phyloP scores from a whole-genome alignment of 2,113 vertebrate genomes.

The Eonycteris spelaea region DNA sequence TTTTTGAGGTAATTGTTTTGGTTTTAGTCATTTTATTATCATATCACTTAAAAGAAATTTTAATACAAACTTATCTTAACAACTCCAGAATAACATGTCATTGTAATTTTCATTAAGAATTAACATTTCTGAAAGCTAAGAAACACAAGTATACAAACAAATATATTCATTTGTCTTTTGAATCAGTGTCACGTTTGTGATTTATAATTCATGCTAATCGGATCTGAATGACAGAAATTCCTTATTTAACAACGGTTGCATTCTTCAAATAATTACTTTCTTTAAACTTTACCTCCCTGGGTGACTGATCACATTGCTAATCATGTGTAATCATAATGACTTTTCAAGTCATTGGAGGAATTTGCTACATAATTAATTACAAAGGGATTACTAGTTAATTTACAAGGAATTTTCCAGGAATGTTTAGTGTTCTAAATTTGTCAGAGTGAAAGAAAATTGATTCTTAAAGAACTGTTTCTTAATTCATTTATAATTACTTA shows the following conservation, averaged over 20 bases:
- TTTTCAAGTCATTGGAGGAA: conserved; percentile 67
- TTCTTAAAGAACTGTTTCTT: conserved; percentile 3
- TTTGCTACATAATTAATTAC: conserved; percentile 74
- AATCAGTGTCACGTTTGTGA: conserved; percentile 57
- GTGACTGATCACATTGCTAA: conserved; percentile 67
- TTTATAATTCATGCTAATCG: conserved; percentile 77
- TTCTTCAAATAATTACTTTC: conserved; percentile 77
- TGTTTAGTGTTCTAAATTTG: background rate
- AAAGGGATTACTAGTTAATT: conserved; percentile 31
- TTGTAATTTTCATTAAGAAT: conserved; percentile 16
- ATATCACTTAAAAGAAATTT: background rate
- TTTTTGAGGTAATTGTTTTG: background rate
- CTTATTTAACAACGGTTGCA: conserved; percentile 68
- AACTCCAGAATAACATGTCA: background rate
- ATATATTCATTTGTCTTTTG: conserved; percentile 61
- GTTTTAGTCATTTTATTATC: background rate
- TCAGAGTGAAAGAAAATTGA: conserved; percentile 45
- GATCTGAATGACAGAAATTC: conserved; percentile 73
- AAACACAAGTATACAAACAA: background rate
- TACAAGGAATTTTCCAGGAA: conserved; percentile 14
- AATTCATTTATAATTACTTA: conserved; percentile 21
- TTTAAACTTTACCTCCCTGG: conserved; percentile 71
- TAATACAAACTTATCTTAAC: background rate
- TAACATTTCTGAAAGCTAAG: conserved; percentile 46
- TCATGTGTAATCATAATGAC: conserved; percentile 61